These are phyloP conservation scores for Alviniconcha strummeri DNA, from an alignment of 2,888 invertebrate species.

Conservation along the genomic window DNA sequence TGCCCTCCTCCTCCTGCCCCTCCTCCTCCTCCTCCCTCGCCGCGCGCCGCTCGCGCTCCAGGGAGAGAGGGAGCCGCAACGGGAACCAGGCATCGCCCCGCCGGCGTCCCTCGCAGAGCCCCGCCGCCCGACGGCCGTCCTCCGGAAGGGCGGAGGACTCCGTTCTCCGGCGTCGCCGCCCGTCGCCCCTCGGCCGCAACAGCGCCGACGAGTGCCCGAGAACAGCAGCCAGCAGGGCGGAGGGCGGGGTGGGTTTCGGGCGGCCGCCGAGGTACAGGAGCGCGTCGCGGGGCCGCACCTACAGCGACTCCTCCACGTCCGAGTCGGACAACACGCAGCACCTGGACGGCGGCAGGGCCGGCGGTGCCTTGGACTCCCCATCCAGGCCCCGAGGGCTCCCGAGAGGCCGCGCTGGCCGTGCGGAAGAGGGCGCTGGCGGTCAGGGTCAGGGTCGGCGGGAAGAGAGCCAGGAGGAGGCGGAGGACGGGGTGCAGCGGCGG, in stretches of 20 bases:
- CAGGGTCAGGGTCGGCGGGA: background rate
- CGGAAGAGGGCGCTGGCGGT: background rate
- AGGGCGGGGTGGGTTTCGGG: slow-evolving; percentile 33
- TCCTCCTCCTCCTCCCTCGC: background rate
- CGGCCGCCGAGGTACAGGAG: slow-evolving; percentile 59
- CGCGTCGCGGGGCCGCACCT: slow-evolving; percentile 39
- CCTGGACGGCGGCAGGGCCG: slow-evolving; percentile 16
- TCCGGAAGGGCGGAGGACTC: slow-evolving; percentile 9
- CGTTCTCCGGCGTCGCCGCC: slow-evolving; percentile 20
- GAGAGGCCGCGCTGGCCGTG: background rate
- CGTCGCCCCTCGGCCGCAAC: slow-evolving; percentile 16
- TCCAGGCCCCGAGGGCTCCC: slow-evolving; percentile 27
- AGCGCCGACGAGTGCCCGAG: slow-evolving; percentile 29
- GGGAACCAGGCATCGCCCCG: slow-evolving; percentile 27
- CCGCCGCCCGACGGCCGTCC: background rate
- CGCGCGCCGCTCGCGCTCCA: slow-evolving; percentile 28
- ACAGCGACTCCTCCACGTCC: slow-evolving; percentile 63
- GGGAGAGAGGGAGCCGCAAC: slow-evolving; percentile 20
- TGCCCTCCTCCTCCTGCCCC: slow-evolving; percentile 1
- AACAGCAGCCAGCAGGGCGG: slow-evolving; percentile 28
- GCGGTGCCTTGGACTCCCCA: background rate
- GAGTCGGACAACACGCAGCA: slow-evolving; percentile 49
- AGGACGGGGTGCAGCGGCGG: slow-evolving; percentile 51
- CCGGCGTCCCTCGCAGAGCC: slow-evolving; percentile 22
- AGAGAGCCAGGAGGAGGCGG: slow-evolving; percentile 24